Conservation (phyloP, 2,113 vertebrate genomes). For the Embiotoca jacksoni region DNA sequence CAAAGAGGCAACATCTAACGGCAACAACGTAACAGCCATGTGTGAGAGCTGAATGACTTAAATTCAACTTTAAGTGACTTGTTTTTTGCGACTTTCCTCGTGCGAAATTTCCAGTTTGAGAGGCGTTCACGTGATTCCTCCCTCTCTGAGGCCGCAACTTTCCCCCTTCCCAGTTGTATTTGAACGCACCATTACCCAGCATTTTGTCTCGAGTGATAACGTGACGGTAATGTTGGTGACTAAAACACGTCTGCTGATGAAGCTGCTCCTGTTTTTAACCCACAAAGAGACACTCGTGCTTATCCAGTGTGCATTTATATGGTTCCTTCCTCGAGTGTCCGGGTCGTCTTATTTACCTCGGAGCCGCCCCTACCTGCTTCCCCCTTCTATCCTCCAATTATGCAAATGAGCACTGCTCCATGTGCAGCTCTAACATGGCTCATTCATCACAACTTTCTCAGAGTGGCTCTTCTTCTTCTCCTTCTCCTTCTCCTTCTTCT, state of each 20-base stretch:
- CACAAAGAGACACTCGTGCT: background rate
- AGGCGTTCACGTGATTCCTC: too few species aligned
- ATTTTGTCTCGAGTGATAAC: too few species aligned
- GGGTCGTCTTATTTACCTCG: slow-evolving; percentile 12
- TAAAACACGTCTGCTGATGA: background rate
- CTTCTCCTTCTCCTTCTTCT: background rate
- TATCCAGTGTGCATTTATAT: background rate
- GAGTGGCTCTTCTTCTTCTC: background rate
- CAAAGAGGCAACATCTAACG: too few species aligned
- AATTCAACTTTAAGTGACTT: too few species aligned
- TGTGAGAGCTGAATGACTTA: too few species aligned
- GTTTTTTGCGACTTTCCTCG: too few species aligned
- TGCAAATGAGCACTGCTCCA: slow-evolving; percentile 38
- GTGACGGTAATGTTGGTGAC: background rate
- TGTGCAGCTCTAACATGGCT: slow-evolving; percentile 32
- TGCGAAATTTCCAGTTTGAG: too few species aligned
- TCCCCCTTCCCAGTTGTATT: too few species aligned
- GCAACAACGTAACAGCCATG: too few species aligned
- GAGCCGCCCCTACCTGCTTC: slow-evolving; percentile 3
- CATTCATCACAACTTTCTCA: slow-evolving; percentile 19
- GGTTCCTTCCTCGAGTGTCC: slow-evolving; percentile 23
- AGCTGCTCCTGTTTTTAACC: background rate
- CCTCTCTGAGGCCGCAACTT: too few species aligned
- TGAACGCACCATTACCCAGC: too few species aligned
- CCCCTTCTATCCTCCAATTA: slow-evolving; percentile 53